These are phyloP conservation scores for Heliothis peltigera DNA, from an alignment of 2,888 invertebrate genomes.

Conservation along the genomic window DNA sequence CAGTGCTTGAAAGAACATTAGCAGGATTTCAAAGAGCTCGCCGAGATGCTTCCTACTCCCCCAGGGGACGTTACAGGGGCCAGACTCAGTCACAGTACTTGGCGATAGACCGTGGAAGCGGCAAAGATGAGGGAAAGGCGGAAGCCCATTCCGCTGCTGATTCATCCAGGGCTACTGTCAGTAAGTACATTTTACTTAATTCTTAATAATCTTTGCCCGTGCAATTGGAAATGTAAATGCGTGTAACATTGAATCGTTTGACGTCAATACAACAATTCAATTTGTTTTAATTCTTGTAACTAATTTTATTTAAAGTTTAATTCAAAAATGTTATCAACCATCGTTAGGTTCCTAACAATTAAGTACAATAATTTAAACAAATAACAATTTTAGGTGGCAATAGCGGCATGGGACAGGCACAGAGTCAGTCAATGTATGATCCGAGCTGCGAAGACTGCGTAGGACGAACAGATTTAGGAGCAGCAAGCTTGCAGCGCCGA, in stretches of 20 bases:
- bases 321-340: too few species aligned
- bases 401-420: conserved; percentile 96
- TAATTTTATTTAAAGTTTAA: too few species aligned
- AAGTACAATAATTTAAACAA: conserved; percentile 38
- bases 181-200: conserved; percentile 86
- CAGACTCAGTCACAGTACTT: conserved; percentile 96
- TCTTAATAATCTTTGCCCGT: too few species aligned
- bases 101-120: conserved; percentile 86
- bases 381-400: conserved; percentile 91
- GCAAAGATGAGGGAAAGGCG: conserved; percentile 93
- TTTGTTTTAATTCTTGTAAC: too few species aligned
- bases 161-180: conserved; percentile 92
- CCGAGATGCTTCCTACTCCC: conserved; percentile 68
- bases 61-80: conserved; percentile 90
- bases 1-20: conserved; percentile 27
- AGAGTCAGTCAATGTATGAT: conserved; percentile 94
- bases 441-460: conserved; percentile 92
- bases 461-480: conserved; percentile 71
- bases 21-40: conserved; percentile 64
- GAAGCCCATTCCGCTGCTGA: conserved; percentile 94
- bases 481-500: conserved; percentile 69
- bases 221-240: too few species aligned
- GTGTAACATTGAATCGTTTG: too few species aligned
- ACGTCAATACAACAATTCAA: too few species aligned
- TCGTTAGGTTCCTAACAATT: background rate